A percentile compares a stretch with the other conserved stretches of the same genome.
Evolutionary conservation across 2,888 invertebrate genomes (phyloP).

Genomic region (Graphium colonna): DNA sequence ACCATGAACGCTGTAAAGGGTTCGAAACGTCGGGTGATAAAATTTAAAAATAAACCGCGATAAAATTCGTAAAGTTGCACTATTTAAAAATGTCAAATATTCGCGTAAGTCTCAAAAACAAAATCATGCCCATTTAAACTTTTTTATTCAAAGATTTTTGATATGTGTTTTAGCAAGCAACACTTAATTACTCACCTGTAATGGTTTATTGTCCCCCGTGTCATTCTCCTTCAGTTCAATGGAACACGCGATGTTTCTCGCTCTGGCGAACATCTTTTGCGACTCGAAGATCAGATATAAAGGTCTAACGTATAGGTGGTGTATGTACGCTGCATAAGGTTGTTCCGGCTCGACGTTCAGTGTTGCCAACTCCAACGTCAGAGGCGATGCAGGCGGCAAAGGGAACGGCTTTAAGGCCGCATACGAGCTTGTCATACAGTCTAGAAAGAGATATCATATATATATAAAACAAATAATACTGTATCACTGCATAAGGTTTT

Average conservation of each 20-base stretch:
- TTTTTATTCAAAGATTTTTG: too few relatives aligned
- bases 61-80: too few relatives aligned
- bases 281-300: conserved; percentile 91
- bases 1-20: too few relatives aligned
- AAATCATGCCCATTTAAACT: too few relatives aligned
- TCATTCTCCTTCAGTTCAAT: conserved; percentile 93
- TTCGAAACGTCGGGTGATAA: too few relatives aligned
- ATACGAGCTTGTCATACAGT: conserved; percentile 90
- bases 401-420: conserved; percentile 93
- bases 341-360: conserved; percentile 86
- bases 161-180: too few relatives aligned
- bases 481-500: not conserved
- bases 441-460: conserved; percentile 66
- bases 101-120: too few relatives aligned
- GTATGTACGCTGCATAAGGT: conserved; percentile 91
- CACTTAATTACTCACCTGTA: conserved; percentile 81
- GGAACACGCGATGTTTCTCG: conserved; percentile 95
- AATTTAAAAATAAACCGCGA: too few relatives aligned
- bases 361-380: conserved; percentile 92
- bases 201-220: conserved; percentile 75
- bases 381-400: conserved; percentile 85
- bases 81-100: too few relatives aligned
- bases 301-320: conserved; percentile 96
- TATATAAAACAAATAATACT: too few relatives aligned
- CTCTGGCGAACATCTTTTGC: conserved; percentile 94